phyloP scores from a whole-genome alignment of 2,888 invertebrate genomes.

The Conomelus anceps region DNA sequence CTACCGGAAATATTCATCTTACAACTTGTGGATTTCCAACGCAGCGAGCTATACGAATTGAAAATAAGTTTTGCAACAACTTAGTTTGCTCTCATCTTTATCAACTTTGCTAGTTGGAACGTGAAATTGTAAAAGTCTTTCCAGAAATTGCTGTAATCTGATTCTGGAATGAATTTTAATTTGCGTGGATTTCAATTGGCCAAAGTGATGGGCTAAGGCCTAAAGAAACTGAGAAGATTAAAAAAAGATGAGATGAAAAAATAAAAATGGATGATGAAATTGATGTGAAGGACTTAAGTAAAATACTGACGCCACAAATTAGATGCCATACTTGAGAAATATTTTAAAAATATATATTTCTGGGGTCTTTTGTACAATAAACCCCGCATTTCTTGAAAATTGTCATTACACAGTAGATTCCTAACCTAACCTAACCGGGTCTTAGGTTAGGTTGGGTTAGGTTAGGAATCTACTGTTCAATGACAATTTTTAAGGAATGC shows the following conservation, averaged over 20 bases:
- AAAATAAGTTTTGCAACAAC: background rate
- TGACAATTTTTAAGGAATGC: no score
- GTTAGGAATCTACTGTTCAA: no score
- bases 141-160: background rate
- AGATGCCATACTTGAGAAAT: no score
- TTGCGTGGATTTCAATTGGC: no score
- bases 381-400: no score
- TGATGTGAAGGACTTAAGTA: background rate
- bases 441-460: no score
- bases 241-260: background rate
- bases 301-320: no score
- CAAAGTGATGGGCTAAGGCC: background rate
- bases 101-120: background rate
- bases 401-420: no score
- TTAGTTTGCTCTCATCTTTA: background rate
- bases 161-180: background rate
- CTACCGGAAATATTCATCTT: background rate
- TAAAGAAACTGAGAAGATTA: background rate
- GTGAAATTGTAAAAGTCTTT: background rate
- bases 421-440: no score
- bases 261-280: background rate
- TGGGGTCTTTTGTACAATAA: no score
- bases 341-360: no score
- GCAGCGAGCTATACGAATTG: background rate
- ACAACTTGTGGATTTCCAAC: background rate